Evolutionary conservation across 2,113 vertebrate genomes (phyloP), one percentile per base, ranked within the genome.

Genomic region (Leucoraja erinaceus): DNA sequence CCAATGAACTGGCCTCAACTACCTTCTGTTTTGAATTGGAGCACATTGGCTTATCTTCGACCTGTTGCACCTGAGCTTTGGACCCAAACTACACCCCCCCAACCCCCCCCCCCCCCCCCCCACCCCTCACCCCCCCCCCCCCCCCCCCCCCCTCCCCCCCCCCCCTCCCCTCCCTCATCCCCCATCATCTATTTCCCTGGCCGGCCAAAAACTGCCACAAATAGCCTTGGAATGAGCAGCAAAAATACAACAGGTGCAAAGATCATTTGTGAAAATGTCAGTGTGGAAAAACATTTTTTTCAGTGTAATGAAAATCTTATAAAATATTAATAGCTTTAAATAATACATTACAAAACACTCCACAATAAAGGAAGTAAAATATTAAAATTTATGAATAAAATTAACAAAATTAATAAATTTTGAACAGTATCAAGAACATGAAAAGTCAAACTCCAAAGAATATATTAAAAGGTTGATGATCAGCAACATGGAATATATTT

Each of bases 241-340:
- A 68, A 90, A 68, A 90, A 10, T 9, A 61, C 6, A 47, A 47
- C 3, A 9, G 31, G n/a, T 7, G 68, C 38, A 68, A 68, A 90
- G 63, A 68, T 68, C n/a, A 90, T 90, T 66, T 68, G 33, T 33
- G 18, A 68, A 90, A 90, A 68, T 28, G 86, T 66, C 38, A 84
- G 9, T 56, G 18, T 63, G 4, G 68, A 20, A 90, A 66, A n/a
- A 63, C 63, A 88, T 31, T 10, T 63, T 31, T 33, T 90, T 61
- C 86, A 90, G 66, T 68, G 14, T 90, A 38, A 31, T 68, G 63
- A 90, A 90, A 90, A 90, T 68, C 12, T 9, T 68, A 90, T 90
- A 33, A 90, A 90, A 90, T 90, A 90, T 90, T 68, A 31, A 90
- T 61, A 90, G 66, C n/a, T 68, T 63, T 90, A 90, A 47, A 90